phyloP scores from a whole-genome alignment of 2,888 invertebrate species.

The Boloria euphrosyne region DNA sequence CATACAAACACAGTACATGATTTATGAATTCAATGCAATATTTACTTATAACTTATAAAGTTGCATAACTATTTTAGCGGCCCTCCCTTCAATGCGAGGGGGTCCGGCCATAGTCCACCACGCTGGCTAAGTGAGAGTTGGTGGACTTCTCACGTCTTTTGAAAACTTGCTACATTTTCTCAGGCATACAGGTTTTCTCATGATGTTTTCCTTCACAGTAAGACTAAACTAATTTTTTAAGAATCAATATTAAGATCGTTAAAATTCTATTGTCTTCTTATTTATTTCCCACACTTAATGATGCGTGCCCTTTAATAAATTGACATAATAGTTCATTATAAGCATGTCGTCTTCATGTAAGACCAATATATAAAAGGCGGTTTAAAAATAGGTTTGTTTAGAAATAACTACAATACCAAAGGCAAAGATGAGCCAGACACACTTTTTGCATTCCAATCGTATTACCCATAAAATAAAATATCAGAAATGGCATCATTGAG shows the following conservation, averaged over 20 bases:
- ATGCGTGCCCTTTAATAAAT: not conserved
- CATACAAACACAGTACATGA: too few relatives aligned
- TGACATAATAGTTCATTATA: constrained; percentile 9
- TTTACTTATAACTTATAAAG: too few relatives aligned
- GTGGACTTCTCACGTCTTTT: too few relatives aligned
- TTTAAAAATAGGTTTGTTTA: constrained; percentile 31
- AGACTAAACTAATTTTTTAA: too few relatives aligned
- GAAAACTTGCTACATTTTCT: too few relatives aligned
- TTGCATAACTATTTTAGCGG: too few relatives aligned
- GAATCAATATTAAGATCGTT: not conserved
- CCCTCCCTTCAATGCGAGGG: too few relatives aligned
- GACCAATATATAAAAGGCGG: constrained; percentile 23
- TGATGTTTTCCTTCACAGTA: too few relatives aligned
- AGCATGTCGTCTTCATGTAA: constrained; percentile 12
- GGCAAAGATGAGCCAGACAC: constrained; percentile 45
- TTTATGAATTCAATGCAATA: too few relatives aligned
- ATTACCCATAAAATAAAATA: constrained; percentile 43
- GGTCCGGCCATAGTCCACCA: too few relatives aligned
- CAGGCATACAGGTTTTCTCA: too few relatives aligned
- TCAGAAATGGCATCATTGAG: constrained; percentile 17
- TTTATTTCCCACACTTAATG: not conserved
- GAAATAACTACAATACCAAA: constrained; percentile 39
- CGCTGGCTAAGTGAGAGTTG: too few relatives aligned
- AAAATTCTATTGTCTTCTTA: not conserved
- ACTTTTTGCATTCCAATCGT: constrained; percentile 66